Percentiles rank a stretch among this genome's conserved stretches.
Conservation (phyloP, 2,797 vertebrate genomes). For the Lepilemur ruficaudatus region DNA sequence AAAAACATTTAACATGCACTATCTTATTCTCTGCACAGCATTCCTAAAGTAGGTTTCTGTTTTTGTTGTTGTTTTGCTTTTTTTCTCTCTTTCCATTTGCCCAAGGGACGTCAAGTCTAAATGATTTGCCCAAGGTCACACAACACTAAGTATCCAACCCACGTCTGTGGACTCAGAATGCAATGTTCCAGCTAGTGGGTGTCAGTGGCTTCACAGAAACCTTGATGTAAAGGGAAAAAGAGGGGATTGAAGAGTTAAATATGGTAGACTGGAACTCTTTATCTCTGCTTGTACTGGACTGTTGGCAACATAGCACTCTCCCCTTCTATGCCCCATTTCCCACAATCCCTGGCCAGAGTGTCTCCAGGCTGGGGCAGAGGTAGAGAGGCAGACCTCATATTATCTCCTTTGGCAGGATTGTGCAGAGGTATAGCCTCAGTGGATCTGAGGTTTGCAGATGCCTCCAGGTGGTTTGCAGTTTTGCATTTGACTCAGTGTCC, state of each 20-base stretch:
- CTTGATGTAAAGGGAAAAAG: background rate
- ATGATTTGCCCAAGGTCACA: background rate
- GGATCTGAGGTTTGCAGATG: background rate
- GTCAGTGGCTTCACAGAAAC: background rate
- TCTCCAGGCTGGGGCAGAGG: background rate
- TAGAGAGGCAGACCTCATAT: background rate
- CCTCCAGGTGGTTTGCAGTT: background rate
- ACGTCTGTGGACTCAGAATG: background rate
- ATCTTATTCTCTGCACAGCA: background rate
- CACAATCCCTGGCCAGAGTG: background rate
- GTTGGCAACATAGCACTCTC: background rate
- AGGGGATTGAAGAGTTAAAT: background rate
- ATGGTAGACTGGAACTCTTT: background rate
- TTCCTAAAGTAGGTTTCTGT: background rate
- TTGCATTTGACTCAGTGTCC: background rate
- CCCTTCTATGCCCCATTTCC: background rate
- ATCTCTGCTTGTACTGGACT: background rate
- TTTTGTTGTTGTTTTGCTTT: background rate
- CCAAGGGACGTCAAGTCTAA: background rate
- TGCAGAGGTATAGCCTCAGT: background rate
- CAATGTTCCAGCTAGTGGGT: background rate
- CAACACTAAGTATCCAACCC: background rate
- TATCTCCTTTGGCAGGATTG: background rate
- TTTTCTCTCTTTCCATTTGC: background rate
- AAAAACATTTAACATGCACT: constrained; percentile 1